A percentile compares a stretch with the other conserved stretches of the same genome.
Conservation (phyloP, 2,888 invertebrate species). For the Tridacna crocea region DNA sequence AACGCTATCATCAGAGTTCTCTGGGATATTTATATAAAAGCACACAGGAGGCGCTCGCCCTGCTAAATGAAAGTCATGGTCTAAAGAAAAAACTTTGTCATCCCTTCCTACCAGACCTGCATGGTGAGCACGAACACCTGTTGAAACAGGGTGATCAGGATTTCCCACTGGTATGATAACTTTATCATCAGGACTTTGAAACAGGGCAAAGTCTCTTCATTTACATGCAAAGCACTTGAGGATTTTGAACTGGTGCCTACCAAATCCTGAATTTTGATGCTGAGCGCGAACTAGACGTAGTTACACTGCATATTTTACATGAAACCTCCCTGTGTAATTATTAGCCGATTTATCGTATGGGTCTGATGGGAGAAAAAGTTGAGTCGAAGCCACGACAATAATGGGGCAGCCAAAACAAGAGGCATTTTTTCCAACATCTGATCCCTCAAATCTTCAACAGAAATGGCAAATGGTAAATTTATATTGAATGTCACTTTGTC, state of each 20-base stretch:
- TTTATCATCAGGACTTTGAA: background rate
- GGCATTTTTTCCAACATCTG: constrained; percentile 5
- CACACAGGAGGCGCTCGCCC: constrained; percentile 31
- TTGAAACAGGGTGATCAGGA: constrained; percentile 25
- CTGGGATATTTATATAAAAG: constrained; percentile 45
- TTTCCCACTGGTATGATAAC: background rate
- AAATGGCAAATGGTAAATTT: constrained; percentile 10
- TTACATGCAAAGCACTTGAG: background rate
- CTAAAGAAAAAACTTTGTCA: background rate
- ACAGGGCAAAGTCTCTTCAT: background rate
- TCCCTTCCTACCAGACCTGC: constrained; percentile 1
- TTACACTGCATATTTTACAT: background rate
- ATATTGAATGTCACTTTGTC: no score
- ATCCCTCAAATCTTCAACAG: constrained; percentile 14
- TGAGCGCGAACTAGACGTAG: background rate
- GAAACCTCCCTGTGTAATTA: background rate
- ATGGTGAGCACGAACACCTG: constrained; percentile 34
- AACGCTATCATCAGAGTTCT: constrained; percentile 5
- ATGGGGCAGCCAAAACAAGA: background rate
- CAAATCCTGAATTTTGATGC: background rate
- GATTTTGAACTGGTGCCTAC: background rate
- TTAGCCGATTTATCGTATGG: background rate
- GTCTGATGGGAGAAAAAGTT: background rate
- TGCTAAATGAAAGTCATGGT: constrained; percentile 39
- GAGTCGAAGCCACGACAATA: background rate